A percentile compares a stretch with the other conserved stretches of the same genome.
Evolutionary conservation across 2,888 invertebrate genomes (phyloP).

Genomic region (Sminthurides aquaticus): DNA sequence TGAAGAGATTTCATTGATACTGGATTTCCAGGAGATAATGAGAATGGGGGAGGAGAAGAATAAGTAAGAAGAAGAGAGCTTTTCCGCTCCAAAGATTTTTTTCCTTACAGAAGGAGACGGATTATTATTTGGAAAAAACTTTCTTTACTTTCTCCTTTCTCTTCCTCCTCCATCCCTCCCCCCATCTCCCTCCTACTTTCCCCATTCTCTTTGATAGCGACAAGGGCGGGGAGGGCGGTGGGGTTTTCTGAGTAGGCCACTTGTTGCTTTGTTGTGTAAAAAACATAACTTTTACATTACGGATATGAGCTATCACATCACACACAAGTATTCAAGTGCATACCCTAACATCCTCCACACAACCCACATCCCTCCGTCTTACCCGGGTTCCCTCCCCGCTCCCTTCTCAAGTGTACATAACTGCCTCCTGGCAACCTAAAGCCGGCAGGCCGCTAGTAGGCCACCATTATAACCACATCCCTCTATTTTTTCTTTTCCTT

Average conservation of each 20-base stretch:
- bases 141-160: not conserved
- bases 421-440: too few relatives aligned
- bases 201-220: too few relatives aligned
- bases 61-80: not conserved
- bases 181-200: not conserved
- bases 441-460: too few relatives aligned
- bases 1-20: not conserved
- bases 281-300: constrained; percentile 8
- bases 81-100: not conserved
- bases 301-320: not conserved
- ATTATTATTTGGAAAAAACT: not conserved
- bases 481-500: too few relatives aligned
- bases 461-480: too few relatives aligned
- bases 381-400: too few relatives aligned
- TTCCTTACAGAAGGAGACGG: not conserved
- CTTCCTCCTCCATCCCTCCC: not conserved
- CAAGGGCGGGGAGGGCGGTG: not conserved
- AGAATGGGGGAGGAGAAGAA: not conserved
- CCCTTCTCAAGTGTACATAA: too few relatives aligned
- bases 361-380: too few relatives aligned
- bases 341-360: not conserved
- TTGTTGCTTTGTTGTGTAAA: constrained; percentile 8
- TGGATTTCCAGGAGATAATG: not conserved
- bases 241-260: not conserved
- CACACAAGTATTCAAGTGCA: not conserved